These are phyloP conservation scores for Hypotaenidia okinawae DNA, from an alignment of 2,797 vertebrate species.

Conservation along the genomic window DNA sequence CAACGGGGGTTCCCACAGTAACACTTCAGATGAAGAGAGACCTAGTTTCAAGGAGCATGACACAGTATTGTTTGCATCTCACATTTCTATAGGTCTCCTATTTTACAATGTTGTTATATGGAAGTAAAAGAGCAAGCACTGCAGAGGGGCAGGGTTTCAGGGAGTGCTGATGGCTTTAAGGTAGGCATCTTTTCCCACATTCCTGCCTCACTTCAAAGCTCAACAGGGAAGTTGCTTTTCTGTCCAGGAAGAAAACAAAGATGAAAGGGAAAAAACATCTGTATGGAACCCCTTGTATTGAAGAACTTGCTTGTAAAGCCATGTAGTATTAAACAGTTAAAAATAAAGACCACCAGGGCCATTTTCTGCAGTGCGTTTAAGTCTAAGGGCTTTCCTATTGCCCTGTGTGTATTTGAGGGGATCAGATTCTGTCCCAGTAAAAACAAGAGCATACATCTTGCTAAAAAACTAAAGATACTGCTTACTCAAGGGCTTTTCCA, in stretches of 20 bases:
- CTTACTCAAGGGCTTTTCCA: neutral
- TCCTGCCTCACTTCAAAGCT: neutral
- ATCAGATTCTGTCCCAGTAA: neutral
- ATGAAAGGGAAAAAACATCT: neutral
- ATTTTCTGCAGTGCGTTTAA: neutral
- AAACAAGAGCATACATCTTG: neutral
- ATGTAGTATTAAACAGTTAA: neutral
- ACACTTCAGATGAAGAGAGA: neutral
- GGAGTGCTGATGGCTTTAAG: neutral
- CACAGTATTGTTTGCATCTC: neutral
- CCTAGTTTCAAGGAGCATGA: neutral
- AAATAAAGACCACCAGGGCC: neutral
- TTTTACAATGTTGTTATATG: neutral
- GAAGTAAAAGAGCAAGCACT: neutral
- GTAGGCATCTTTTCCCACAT: neutral
- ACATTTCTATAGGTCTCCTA: neutral
- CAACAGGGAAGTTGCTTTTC: neutral
- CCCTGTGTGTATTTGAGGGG: rapidly evolving
- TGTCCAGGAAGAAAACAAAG: neutral
- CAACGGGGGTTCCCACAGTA: neutral
- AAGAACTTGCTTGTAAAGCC: neutral
- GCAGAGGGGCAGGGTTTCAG: neutral
- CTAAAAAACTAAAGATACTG: neutral
- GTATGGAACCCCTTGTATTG: neutral
- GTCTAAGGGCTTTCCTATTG: neutral